Conservation (phyloP, 1,140 invertebrate genomes). For the Euwallacea fornicatus region DNA sequence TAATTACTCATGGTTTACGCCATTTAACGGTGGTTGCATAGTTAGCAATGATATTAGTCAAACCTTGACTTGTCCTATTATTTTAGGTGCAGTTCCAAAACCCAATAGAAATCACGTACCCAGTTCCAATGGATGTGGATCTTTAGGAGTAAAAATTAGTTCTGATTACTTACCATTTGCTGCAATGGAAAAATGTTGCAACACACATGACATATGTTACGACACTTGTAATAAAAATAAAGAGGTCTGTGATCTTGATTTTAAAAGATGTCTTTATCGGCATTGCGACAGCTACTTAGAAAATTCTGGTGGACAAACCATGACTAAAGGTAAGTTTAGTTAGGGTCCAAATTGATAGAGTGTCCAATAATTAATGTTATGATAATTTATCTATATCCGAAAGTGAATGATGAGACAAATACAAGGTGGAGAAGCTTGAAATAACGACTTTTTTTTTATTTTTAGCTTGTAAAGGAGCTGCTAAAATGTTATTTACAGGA, state of each 20-base stretch:
- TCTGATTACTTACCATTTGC: constrained; percentile 73
- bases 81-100: constrained; percentile 63
- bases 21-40: too few relatives aligned
- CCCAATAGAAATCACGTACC: constrained; percentile 74
- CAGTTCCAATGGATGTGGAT: constrained; percentile 80
- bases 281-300: constrained; percentile 74
- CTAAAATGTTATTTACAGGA: constrained; percentile 80
- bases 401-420: neutral
- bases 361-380: too few relatives aligned
- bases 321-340: constrained; percentile 63
- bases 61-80: neutral
- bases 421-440: neutral
- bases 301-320: constrained; percentile 60
- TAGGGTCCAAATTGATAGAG: too few relatives aligned
- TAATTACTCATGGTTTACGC: constrained; percentile 22
- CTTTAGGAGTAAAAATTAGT: constrained; percentile 71
- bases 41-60: too few relatives aligned
- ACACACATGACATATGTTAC: constrained; percentile 86
- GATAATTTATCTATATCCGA: neutral
- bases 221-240: constrained; percentile 85
- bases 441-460: constrained; percentile 15
- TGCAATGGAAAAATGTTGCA: constrained; percentile 83
- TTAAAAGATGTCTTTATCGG: constrained; percentile 81
- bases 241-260: constrained; percentile 83
- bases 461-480: constrained; percentile 77